These are phyloP conservation scores for Drosophila pallidifrons DNA, from an alignment of 1,140 invertebrate species.

Conservation along the genomic window DNA sequence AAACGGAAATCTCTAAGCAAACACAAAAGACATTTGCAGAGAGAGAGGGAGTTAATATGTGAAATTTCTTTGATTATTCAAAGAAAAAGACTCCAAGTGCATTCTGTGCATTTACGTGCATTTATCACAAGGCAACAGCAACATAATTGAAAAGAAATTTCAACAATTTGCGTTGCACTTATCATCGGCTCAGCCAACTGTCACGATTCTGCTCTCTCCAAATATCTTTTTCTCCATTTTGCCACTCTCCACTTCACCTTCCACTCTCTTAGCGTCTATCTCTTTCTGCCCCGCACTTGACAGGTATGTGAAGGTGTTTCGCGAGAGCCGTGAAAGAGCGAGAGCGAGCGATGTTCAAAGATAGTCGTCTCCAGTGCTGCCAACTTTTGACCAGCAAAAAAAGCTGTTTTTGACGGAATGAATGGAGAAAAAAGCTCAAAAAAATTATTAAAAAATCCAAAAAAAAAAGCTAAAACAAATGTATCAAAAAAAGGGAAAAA, in stretches of 20 bases:
- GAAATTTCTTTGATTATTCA: slow-evolving; percentile 59
- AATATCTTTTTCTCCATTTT: not conserved
- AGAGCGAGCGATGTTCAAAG: slow-evolving; percentile 16
- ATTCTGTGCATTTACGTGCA: slow-evolving; percentile 34
- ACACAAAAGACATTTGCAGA: not conserved
- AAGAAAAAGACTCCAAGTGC: slow-evolving; percentile 45
- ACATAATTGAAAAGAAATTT: slow-evolving; percentile 75
- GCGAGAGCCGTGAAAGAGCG: slow-evolving; percentile 2
- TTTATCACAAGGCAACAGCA: slow-evolving; percentile 55
- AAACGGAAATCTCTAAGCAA: slow-evolving; percentile 3
- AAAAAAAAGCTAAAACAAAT: no score
- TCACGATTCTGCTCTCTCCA: slow-evolving; percentile 46
- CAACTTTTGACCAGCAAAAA: no score
- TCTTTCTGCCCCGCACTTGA: not conserved
- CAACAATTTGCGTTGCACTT: slow-evolving; percentile 71
- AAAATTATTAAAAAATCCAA: no score
- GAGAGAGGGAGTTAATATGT: slow-evolving; percentile 30
- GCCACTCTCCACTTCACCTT: not conserved
- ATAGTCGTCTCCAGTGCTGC: slow-evolving; percentile 35
- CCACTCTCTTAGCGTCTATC: slow-evolving; percentile 1
- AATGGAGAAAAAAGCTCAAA: no score
- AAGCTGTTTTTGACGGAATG: no score
- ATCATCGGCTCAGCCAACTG: slow-evolving; percentile 58
- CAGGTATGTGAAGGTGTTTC: slow-evolving; percentile 25
- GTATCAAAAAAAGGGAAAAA: no score